phyloP scores from a whole-genome alignment of 2,888 invertebrate genomes.

The Apamea anceps region DNA sequence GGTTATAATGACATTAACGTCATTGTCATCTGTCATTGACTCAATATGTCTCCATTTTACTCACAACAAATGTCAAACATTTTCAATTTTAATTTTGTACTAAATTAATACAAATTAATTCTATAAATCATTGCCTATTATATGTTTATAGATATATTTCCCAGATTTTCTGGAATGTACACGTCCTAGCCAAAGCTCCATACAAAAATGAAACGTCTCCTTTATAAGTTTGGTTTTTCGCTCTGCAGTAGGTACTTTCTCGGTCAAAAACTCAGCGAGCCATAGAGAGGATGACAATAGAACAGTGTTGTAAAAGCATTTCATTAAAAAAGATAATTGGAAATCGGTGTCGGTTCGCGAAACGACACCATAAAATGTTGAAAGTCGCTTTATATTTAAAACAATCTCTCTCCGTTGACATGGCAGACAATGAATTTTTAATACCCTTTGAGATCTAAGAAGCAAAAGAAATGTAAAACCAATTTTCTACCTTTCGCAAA shows the following conservation, averaged over 20 bases:
- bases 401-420: constrained; percentile 37
- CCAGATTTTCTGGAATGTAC: too few species aligned
- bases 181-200: too few species aligned
- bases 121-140: too few species aligned
- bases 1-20: too few species aligned
- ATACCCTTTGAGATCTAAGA: constrained; percentile 47
- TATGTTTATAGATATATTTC: too few species aligned
- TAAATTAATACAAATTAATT: too few species aligned
- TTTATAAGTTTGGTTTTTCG: not conserved
- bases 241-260: not conserved
- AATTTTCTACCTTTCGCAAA: constrained; percentile 29
- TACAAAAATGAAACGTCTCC: too few species aligned
- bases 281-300: not conserved
- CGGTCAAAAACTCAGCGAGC: not conserved
- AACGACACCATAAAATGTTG: constrained; percentile 27
- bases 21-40: too few species aligned
- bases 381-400: constrained; percentile 49
- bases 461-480: constrained; percentile 28
- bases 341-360: constrained; percentile 17
- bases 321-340: constrained; percentile 42
- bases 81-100: too few species aligned
- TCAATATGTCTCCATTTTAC: too few species aligned
- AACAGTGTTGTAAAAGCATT: constrained; percentile 31
- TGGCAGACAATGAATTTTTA: constrained; percentile 41
- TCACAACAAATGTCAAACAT: too few species aligned